Base-by-base conservation (phyloP, 2,888 invertebrate species). In the Caenorhabditis sinica region DNA sequence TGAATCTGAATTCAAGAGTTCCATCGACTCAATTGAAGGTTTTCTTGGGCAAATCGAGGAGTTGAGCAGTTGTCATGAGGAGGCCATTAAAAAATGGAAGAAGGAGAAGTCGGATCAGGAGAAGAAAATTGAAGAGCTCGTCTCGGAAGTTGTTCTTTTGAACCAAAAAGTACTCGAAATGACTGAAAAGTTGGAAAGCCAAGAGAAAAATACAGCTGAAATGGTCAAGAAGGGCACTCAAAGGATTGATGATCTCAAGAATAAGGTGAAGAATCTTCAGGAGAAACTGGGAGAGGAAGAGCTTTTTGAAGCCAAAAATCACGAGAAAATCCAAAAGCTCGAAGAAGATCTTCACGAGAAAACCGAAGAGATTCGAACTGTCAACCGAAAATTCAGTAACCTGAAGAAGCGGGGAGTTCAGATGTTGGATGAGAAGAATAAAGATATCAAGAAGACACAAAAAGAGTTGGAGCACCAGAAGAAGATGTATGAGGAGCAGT, bases 391-490 rank as follows among this genome's bases (percentile, higher is more conserved):
- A 13, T 68, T 53, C 49, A n/a, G 25, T 36, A 33, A 68, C 8
- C 20, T 68, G 23, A 68, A 68, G 23, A 53, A 49, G 20, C 33
- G 36, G 11, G 68, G 68, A 53, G 11, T 53, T 36, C 36, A 68
- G 23, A 68, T 68, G 53, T 36, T 68, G 33, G 49, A 53, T 23
- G 25, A 68, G 23, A 51, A 30, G 45, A 45, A 53, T 17, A 5
- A 17, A 4, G 68, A 68, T 0, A 68, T 53, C n/a, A 23, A 28
- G 13, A 33, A 15, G 15, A 20, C 51, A 23, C 30, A 53, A 30
- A 8, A 2, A 33, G 51, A 51, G 9, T 15, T 51, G 23, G 33
- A n/a, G 17, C 36, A 53, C 2, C 49, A 53, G 30, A 33, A 53
- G 8, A 49, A 49, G 45, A 65, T 49, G 28, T 25, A 25, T 17